Base-by-base conservation (phyloP, 2,888 invertebrate species). In the Tetranychus piercei region DNA sequence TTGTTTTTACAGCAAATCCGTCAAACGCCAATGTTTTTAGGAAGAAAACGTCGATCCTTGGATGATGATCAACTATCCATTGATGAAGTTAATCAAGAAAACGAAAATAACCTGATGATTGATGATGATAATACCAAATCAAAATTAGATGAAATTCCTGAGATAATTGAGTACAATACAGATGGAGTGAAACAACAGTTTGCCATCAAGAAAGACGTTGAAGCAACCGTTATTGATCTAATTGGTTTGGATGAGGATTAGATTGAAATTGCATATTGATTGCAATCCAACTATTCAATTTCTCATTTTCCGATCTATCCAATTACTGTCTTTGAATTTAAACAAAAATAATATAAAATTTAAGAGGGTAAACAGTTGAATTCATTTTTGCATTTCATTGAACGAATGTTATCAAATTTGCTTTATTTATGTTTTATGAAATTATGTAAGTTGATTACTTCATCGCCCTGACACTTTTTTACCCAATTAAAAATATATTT, bases 1-100 rank as follows among this genome's bases (percentile, higher is more conserved):
- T 34, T 73, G 11, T 66, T 64, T 15, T 15, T 8, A 3, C 22
- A 76, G 76, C 76, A 76, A 76, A 55, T 76, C 34, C 20, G 75
- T 71, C 76, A 76, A 72, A 34, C 73, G 20, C 76, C 76, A 66
- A 69, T 75, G 43, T 76, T 76, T 69, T 44, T 75, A 18, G 76
- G 76, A 65, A 70, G 76, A 6, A 75, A 71, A 72, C 67, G 70
- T 18, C 73, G 75, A 43, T 55, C 43, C 22, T 23, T 23, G 20
- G 71, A 74, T 23, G 69, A 69, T 55, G 55, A 55, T 7, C 11
- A 55, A 55, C 55, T 15, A 55, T 8, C 9, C 1, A 15, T 55
- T 15, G 55, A 55, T 55, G 11, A 55, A 6, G 15, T 55, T 55
- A 15, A 15, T 55, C 15, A 9, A 55, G 9, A 15, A 2, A 15